A percentile compares a stretch with the other conserved stretches of the same genome.
phyloP scores from a whole-genome alignment of 2,113 vertebrate species.

The Speoplatyrhinus poulsoni region DNA sequence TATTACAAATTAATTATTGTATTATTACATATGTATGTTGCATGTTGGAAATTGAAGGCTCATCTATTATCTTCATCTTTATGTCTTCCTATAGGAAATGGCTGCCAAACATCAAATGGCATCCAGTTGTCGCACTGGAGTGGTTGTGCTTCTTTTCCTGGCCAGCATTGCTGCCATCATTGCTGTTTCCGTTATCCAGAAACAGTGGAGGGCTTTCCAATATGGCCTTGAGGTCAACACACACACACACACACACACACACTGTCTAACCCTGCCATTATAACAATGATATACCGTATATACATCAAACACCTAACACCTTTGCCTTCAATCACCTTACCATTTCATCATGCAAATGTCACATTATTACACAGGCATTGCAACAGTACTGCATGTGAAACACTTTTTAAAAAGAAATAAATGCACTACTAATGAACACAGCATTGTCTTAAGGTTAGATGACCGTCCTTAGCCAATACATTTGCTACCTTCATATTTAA shows the following conservation, averaged over 20 bases:
- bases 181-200: conserved; percentile 84
- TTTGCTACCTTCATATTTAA: no score
- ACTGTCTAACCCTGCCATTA: background rate
- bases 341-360: no score
- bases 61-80: no score
- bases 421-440: background rate
- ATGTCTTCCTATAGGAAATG: conserved; percentile 64
- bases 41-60: no score
- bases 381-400: background rate
- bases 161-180: conserved; percentile 84
- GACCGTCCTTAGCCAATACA: no score
- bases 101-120: conserved; percentile 67
- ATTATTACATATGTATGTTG: no score
- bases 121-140: conserved; percentile 74
- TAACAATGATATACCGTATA: no score
- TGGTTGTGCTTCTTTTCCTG: conserved; percentile 79
- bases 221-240: conserved; percentile 81
- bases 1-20: no score
- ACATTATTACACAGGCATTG: background rate
- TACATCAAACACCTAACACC: no score
- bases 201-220: conserved; percentile 69
- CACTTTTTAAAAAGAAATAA: background rate
- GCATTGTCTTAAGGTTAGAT: no score
- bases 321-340: no score
- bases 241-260: conserved; percentile 6